Base-by-base conservation (phyloP, 2,888 invertebrate genomes). In the Volucella bombylans region DNA sequence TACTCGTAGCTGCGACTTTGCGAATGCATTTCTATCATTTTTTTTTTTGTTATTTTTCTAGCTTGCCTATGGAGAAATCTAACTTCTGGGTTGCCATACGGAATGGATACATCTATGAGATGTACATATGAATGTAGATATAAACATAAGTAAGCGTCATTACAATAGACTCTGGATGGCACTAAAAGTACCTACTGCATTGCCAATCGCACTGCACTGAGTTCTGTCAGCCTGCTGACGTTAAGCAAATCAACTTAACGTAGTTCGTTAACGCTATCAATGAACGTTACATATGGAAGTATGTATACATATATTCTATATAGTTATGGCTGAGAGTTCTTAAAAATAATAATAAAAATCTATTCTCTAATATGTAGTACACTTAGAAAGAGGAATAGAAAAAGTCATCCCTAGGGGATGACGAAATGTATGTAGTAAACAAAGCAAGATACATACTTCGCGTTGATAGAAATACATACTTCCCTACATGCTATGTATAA, bases 1-100 rank as follows among this genome's bases (percentile, higher is more conserved):
- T n/a, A n/a, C n/a, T n/a, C n/a, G n/a, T 68, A 23, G 23, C 23
- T 23, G 23, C 23, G 23, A 23, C 23, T 23, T 23, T 23, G 23
- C 23, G 23, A 54, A 55, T 68, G 69, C 68, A 69, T 55, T 23
- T 68, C 62, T n/a, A n/a, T n/a, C 69, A 61, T 61, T 62, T 72
- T 52, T 52, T 76, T 59, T 68, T 77, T 23, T 23, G 3, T 23
- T 23, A 0, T 23, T 23, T 23, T 23, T 23, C 23, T 23, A 23
- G 23, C 4, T 23, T 23, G 23, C 23, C 23, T 23, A 23, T 23
- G 23, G 0, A 23, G 1, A 23, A 23, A 23, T 23, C 2, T 23
- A 23, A 3, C 23, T 23, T 23, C 2, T 23, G 23, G 23, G 23
- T 23, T 23, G 23, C 23, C 3, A 23, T 2, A 23, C 23, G 23